These are phyloP conservation scores for Adelphocoris suturalis DNA, from an alignment of 2,888 invertebrate genomes.

Conservation along the genomic window DNA sequence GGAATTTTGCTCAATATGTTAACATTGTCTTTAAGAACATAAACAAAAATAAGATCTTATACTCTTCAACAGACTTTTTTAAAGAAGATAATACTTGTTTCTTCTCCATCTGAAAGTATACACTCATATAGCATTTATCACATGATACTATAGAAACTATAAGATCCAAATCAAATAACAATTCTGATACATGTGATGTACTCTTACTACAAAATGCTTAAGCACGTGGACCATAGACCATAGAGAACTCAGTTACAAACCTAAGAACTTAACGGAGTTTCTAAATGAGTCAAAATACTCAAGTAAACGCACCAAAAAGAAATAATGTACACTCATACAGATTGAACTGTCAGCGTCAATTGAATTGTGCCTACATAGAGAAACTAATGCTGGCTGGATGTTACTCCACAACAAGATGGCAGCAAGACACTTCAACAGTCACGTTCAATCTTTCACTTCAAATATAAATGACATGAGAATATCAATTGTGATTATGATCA, in stretches of 20 bases:
- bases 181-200: not conserved
- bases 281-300: not conserved
- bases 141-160: conserved; percentile 66
- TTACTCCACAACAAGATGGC: not conserved
- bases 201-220: conserved; percentile 28
- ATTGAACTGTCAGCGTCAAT: not conserved
- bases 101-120: conserved; percentile 50
- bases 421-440: not conserved
- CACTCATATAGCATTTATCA: conserved; percentile 54
- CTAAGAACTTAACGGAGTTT: not conserved
- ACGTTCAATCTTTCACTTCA: conserved; percentile 16
- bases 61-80: conserved; percentile 55
- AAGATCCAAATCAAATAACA: conserved; percentile 54
- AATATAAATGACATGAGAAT: not conserved
- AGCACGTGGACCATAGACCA: conserved; percentile 38
- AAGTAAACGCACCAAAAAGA: not conserved
- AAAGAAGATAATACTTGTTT: conserved; percentile 37
- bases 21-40: conserved; percentile 69
- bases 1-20: conserved; percentile 62
- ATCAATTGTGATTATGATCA: not conserved
- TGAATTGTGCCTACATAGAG: not conserved
- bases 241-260: not conserved
- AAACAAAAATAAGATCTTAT: conserved; percentile 66
- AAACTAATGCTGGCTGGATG: not conserved
- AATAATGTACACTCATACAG: not conserved